Evolutionary conservation across 1,140 invertebrate genomes (phyloP), one percentile per base, ranked within the genome.

Genomic region (Diabrotica undecimpunctata): DNA sequence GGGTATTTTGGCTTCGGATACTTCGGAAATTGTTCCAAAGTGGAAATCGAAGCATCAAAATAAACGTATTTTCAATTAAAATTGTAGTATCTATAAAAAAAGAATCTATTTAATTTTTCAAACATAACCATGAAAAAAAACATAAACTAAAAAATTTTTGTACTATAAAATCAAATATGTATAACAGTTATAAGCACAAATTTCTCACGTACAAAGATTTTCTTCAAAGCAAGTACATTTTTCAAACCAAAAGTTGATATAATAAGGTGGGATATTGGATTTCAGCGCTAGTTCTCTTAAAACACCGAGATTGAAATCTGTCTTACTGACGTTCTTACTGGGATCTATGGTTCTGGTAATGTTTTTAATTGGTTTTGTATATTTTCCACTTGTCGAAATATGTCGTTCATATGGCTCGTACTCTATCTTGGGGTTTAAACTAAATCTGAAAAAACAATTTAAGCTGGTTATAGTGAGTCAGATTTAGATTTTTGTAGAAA

Each of bases 391-490:
- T 14, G 39, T 46, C 14, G 55, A 7, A 0, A 68, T 36, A 35
- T 36, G 35, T 62, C 57, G 53, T 56, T 67, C 67, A 14, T 71
- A 70, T 0, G 67, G 61, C 13, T 67, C 54, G 8, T 35, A 9
- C 13, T 67, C 63, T 9, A 61, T 14, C 53, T 68, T 66, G 7
- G 54, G 38, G 14, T 46, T 52, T 10, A 71, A 57, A 46, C 54
- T 41, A 58, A 71, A 71, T 38, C 70, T 71, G 50, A 59, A 71
- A 69, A 6, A 35, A 37, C 7, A 55, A 6, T 55, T 46, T 46
- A 25, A 25, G n/a, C n/a, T n/a, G n/a, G n/a, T n/a, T n/a, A n/a
- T n/a, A n/a, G n/a, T n/a, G n/a, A n/a, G n/a, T n/a, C n/a, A n/a
- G n/a, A n/a, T n/a, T n/a, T n/a, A n/a, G n/a, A n/a, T n/a, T n/a